Percentiles rank a stretch among this genome's conserved stretches.
phyloP scores from a whole-genome alignment of 2,888 invertebrate species.

The Arrhopalites spinosus region DNA sequence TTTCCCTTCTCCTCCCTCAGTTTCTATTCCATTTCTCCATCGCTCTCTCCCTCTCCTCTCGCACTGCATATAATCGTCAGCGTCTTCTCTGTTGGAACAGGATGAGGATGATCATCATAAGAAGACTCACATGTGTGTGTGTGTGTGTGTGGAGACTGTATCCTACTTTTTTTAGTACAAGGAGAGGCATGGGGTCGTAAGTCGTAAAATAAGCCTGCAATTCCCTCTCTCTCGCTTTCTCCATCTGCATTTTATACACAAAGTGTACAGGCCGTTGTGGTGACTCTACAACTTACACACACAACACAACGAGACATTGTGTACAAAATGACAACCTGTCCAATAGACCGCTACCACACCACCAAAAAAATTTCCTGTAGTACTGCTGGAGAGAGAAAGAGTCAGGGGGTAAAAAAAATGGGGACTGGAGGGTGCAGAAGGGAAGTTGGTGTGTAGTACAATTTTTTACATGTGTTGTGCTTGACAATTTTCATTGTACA shows the following conservation, averaged over 20 bases:
- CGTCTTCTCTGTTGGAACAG: neutral
- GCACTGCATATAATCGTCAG: neutral
- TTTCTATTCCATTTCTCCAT: neutral
- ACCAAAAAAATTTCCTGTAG: too few relatives aligned
- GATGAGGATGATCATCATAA: neutral
- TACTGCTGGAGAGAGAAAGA: neutral
- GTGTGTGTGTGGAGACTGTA: neutral
- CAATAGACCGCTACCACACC: too few relatives aligned
- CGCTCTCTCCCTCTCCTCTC: neutral
- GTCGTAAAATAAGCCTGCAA: neutral
- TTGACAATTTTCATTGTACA: too few relatives aligned
- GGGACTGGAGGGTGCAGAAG: neutral
- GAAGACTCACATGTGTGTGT: neutral
- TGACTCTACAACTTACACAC: too few relatives aligned
- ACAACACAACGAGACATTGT: too few relatives aligned
- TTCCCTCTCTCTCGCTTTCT: neutral
- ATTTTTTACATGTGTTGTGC: too few relatives aligned
- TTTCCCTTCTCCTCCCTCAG: neutral
- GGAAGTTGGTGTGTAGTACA: neutral
- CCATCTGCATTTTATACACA: too few relatives aligned
- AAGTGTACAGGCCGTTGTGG: too few relatives aligned
- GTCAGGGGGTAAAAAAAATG: neutral
- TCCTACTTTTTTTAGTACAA: neutral
- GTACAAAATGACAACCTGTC: too few relatives aligned
- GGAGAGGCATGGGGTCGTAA: neutral